Evolutionary conservation across 2,888 invertebrate genomes (phyloP), one percentile per base, ranked within the genome.

Genomic region (Gastracanthus pulcherrimus): DNA sequence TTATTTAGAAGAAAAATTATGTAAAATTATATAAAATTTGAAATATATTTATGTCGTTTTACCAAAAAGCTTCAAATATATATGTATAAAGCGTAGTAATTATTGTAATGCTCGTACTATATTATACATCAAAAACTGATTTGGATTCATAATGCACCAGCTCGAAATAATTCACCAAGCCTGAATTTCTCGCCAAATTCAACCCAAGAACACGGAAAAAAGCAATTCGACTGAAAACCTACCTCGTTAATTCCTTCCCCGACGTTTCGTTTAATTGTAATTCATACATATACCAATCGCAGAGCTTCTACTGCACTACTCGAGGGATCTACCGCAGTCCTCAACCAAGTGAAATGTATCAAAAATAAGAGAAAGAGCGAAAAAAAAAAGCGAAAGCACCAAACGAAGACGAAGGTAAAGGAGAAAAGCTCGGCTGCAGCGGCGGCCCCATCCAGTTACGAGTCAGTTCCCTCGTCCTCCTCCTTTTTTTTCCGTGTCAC

Each of bases 211-310:
- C 13, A 45, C 13, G 7, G 23, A 48, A 48, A 60, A 34, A 48
- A 51, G 36, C 26, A 29, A 51, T 62, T 74, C 26, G 71, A 58
- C 11, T 1, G 41, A 36, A 62, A 64, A 29, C 26, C 29, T 34
- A 16, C 31, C 26, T 48, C 51, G 51, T 75, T 64, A 75, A 75
- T 64, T 66, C 29, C 51, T 38, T n/a, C n/a, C 69, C 13, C 6
- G 55, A n/a, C 34, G 29, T 48, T 55, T 51, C 38, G 23, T 51
- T 76, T 55, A 66, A 76, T 66, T 66, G 75, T 76, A 66, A 76
- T 76, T 66, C 55, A 76, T 76, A 75, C 34, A 36, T 29, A 41
- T 5, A n/a, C 19, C 19, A 11, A 13, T 11, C 19, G 31, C 36
- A n/a, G n/a, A n/a, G n/a, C n/a, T n/a, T n/a, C n/a, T n/a, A n/a